Evolutionary conservation across 2,113 vertebrate species (phyloP).

Genomic region (Cyphomyrus discorhynchus): DNA sequence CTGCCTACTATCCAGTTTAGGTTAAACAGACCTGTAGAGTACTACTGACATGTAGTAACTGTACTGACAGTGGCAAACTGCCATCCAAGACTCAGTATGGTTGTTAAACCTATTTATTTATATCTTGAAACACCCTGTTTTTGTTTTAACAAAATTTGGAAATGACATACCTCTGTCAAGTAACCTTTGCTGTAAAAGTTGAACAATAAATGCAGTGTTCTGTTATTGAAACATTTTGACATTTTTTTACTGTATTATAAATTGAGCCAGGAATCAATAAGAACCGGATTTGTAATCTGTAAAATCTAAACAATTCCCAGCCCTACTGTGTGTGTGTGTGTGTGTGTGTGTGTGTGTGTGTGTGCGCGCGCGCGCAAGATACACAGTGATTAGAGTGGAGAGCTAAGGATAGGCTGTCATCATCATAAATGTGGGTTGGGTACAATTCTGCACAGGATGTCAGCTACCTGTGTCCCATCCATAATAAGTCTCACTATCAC

Average conservation of each 20-base stretch:
- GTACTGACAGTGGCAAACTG: background rate
- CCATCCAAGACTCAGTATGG: background rate
- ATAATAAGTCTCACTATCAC: background rate
- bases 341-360: background rate
- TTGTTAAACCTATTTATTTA: background rate
- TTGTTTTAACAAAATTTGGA: background rate
- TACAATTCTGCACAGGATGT: background rate
- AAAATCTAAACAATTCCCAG: background rate
- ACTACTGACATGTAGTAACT: background rate
- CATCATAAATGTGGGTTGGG: background rate
- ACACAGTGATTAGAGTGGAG: background rate
- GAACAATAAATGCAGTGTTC: background rate
- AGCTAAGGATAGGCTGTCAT: background rate
- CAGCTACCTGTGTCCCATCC: background rate
- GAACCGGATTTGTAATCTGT: background rate
- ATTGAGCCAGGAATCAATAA: background rate
- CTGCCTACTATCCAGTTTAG: background rate
- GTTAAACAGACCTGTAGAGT: background rate
- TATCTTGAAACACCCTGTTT: background rate
- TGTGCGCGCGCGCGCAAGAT: background rate
- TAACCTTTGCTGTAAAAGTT: background rate
- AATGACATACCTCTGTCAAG: background rate
- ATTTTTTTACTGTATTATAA: background rate
- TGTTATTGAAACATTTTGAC: background rate
- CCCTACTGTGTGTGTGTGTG: background rate